Conservation (phyloP, 2,113 vertebrate genomes). For the Petroica traversi region DNA sequence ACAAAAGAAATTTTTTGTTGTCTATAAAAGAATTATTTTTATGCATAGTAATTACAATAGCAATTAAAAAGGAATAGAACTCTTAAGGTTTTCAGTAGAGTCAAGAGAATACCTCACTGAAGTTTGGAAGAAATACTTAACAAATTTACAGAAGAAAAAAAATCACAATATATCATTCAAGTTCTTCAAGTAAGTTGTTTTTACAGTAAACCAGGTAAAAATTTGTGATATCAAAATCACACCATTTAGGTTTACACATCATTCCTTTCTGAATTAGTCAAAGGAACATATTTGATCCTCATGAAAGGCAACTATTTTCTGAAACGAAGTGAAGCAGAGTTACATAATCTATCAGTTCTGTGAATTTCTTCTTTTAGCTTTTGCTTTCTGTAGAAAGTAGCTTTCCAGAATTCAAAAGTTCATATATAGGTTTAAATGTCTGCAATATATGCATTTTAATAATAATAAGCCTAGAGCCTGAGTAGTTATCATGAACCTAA, state of each 20-base stretch:
- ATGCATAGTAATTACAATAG: background rate
- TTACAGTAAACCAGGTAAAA: background rate
- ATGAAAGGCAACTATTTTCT: background rate
- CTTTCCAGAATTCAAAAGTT: background rate
- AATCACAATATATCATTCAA: background rate
- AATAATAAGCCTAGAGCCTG: background rate
- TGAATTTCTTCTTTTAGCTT: background rate
- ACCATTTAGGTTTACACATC: background rate
- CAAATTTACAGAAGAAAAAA: background rate
- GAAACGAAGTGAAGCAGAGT: background rate
- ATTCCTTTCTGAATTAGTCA: background rate
- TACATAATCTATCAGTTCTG: background rate
- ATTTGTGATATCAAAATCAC: background rate
- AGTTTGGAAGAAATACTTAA: background rate
- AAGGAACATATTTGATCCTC: background rate
- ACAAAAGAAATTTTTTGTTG: background rate
- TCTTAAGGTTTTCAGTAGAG: background rate
- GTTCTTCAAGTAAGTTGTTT: background rate
- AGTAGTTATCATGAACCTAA: background rate
- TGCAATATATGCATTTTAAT: background rate
- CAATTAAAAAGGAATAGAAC: background rate
- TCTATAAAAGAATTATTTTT: background rate
- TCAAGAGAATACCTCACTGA: rapidly evolving
- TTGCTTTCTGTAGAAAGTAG: background rate
- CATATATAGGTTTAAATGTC: background rate